Conservation (phyloP, 2,113 vertebrate genomes). For the Nansenia antarctica region DNA sequence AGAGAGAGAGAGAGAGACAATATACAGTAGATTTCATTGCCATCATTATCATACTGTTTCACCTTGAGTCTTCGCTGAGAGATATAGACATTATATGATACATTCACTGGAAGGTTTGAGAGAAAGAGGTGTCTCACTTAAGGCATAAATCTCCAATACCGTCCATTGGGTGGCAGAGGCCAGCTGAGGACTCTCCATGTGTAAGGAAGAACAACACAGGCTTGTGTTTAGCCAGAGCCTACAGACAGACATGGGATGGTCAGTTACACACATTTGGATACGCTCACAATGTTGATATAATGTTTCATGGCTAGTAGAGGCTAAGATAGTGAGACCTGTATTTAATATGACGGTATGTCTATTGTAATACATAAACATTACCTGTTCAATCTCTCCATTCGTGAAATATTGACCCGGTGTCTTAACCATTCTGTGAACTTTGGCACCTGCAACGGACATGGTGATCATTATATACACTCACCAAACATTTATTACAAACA, state of each 20-base stretch:
- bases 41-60: no score
- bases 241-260: not conserved
- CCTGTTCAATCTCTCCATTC: slow-evolving; percentile 85
- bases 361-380: slow-evolving; percentile 38
- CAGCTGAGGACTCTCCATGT: slow-evolving; percentile 91
- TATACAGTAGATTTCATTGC: not conserved
- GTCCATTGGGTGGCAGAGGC: slow-evolving; percentile 87
- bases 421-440: slow-evolving; percentile 82
- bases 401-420: slow-evolving; percentile 80
- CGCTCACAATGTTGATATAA: not conserved
- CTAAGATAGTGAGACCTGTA: not conserved
- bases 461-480: not conserved
- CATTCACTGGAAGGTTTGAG: no score
- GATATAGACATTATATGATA: no score
- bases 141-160: slow-evolving; percentile 88
- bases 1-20: not conserved
- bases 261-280: no score
- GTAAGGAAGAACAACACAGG: slow-evolving; percentile 90
- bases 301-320: no score
- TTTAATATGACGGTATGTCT: not conserved
- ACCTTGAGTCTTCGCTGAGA: no score
- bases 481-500: not conserved
- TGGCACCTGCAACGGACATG: slow-evolving; percentile 76
- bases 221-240: slow-evolving; percentile 85
- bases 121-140: slow-evolving; percentile 72